These are phyloP conservation scores for Neosilurus mollespiculum DNA, from an alignment of 2,797 vertebrate genomes.

Conservation along the genomic window DNA sequence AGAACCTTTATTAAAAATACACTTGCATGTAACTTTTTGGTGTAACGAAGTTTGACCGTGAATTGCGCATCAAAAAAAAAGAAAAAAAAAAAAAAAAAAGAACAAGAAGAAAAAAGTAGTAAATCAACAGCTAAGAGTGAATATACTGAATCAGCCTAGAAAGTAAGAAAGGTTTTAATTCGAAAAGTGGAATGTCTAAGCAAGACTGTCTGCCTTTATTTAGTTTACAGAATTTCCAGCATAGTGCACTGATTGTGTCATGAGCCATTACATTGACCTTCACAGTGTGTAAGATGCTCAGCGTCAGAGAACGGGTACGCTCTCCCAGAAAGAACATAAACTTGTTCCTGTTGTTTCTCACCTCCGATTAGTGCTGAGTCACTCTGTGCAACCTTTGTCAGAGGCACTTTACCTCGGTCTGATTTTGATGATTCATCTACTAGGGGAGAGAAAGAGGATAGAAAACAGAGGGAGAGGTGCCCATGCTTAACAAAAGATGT, in stretches of 20 bases:
- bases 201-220: not conserved
- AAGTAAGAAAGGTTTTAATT: not conserved
- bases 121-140: not conserved
- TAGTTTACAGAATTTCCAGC: not conserved
- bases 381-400: slow-evolving; percentile 78
- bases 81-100: too few species aligned
- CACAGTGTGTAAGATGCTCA: slow-evolving; percentile 13
- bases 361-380: slow-evolving; percentile 92
- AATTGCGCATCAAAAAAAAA: too few species aligned
- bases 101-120: too few species aligned
- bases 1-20: not conserved
- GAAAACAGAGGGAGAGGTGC: slow-evolving; percentile 35
- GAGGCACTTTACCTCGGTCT: slow-evolving; percentile 77
- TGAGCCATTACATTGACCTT: not conserved
- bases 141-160: not conserved
- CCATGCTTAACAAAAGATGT: not conserved
- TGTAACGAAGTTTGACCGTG: not conserved
- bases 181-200: not conserved
- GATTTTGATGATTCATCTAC: slow-evolving; percentile 68
- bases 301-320: slow-evolving; percentile 38
- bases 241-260: not conserved
- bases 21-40: too few species aligned
- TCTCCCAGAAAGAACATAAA: slow-evolving; percentile 54
- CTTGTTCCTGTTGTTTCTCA: slow-evolving; percentile 65
- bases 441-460: slow-evolving; percentile 46